Evolutionary conservation across 1,140 invertebrate genomes (phyloP), one percentile per base, ranked within the genome.

Genomic region (Streblospio benedicti): DNA sequence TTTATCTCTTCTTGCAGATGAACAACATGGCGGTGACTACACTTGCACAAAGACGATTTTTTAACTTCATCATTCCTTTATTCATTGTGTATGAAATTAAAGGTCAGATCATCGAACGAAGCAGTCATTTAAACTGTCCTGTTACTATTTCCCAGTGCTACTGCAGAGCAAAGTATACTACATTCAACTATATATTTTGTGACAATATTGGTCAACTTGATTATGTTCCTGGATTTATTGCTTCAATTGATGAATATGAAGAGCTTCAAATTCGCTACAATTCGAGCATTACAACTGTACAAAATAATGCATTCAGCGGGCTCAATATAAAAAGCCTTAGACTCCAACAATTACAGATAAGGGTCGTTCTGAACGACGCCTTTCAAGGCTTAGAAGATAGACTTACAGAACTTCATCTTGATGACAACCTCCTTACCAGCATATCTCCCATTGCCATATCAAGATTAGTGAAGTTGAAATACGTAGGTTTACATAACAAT

Each of bases 401-500:
- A 6, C 30, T 52, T 18, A 2, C 18, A 2, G 50, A 52, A 28
- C 50, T 52, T 4, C 50, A 52, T 25, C 25, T 52, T 0, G 50
- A 52, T n/a, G 50, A 52, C 6, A 52, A 52, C 50, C 18, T 18
- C 25, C 28, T 52, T 5, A 18, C 20, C 28, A 31, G 20, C 4
- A 14, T 52, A 25, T 31, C 50, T 0, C 27, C 9, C 4, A n/a
- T 18, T 2, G 30, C 23, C 25, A 25, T 52, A 0, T 25, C 23
- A 1, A 6, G 25, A 31, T 25, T 52, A 18, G n/a, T 18, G 5
- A 52, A 52, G 9, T 31, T 52, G 27, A 25, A 28, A 31, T 52
- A 52, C 25, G 27, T 52, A 25, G 50, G 50, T 4, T 16, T 52
- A 14, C 50, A 52, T 31, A 52, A 52, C 50, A 52, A 52, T 31